Percentiles rank a stretch among this genome's conserved stretches.
These are phyloP conservation scores for Anthophora plumipes DNA, from an alignment of 2,888 invertebrate species.

Conservation along the genomic window DNA sequence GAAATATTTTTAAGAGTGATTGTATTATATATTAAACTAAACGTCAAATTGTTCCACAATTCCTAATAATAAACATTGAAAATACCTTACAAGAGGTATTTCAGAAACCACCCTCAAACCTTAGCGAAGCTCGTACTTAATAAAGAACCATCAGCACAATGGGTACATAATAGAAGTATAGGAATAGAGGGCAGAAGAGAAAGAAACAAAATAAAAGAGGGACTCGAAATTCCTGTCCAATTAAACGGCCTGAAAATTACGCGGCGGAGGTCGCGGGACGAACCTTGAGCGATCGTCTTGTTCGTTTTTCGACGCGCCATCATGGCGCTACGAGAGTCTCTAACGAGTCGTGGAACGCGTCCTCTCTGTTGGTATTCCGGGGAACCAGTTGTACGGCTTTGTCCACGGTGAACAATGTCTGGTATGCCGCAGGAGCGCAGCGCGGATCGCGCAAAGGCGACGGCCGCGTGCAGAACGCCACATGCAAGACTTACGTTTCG, in stretches of 20 bases:
- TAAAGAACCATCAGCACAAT: slow-evolving; percentile 4
- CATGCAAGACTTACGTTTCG: slow-evolving; percentile 33
- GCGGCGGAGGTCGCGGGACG: slow-evolving; percentile 45
- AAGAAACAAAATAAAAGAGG: neutral
- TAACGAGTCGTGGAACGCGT: slow-evolving; percentile 48
- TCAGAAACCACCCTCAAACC: neutral
- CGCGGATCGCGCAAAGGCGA: slow-evolving; percentile 23
- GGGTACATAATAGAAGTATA: slow-evolving; percentile 12
- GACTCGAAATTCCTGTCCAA: slow-evolving; percentile 46
- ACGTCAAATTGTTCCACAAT: too few species aligned
- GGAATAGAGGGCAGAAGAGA: neutral
- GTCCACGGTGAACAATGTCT: slow-evolving; percentile 74
- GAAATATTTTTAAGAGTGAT: too few species aligned
- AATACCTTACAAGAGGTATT: too few species aligned
- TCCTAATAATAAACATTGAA: too few species aligned
- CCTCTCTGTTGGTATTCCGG: slow-evolving; percentile 53
- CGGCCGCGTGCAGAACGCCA: slow-evolving; percentile 17
- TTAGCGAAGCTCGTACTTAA: neutral
- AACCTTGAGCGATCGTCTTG: slow-evolving; percentile 36
- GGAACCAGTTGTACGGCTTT: slow-evolving; percentile 76
- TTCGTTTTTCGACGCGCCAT: slow-evolving; percentile 34
- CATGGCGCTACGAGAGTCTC: slow-evolving; percentile 51
- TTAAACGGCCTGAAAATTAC: slow-evolving; percentile 53
- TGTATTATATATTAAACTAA: too few species aligned
- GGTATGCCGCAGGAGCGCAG: slow-evolving; percentile 68